Evolutionary conservation across 2,888 invertebrate species (phyloP).

Genomic region (Aporophyla nigra): DNA sequence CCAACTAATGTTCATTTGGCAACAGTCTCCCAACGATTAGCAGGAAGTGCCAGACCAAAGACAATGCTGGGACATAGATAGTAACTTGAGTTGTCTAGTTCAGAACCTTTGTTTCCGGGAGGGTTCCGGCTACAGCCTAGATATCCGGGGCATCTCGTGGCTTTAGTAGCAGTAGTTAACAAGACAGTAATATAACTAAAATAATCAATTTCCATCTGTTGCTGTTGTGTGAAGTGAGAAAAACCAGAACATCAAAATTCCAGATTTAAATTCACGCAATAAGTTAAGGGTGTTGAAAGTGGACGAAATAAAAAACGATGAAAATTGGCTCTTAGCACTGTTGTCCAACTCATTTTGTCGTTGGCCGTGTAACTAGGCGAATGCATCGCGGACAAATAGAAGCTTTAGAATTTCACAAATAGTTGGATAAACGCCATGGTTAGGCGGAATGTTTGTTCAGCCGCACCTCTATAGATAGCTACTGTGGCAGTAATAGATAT

Average conservation of each 20-base stretch:
- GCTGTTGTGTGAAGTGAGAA: not conserved
- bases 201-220: not conserved
- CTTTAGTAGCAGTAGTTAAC: slow-evolving; percentile 3
- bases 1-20: slow-evolving; percentile 42
- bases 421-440: slow-evolving; percentile 66
- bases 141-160: slow-evolving; percentile 14
- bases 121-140: slow-evolving; percentile 2
- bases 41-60: slow-evolving; percentile 38
- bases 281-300: slow-evolving; percentile 17
- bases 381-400: slow-evolving; percentile 63
- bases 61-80: slow-evolving; percentile 37
- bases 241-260: not conserved
- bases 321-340: slow-evolving; percentile 52
- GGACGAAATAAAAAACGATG: slow-evolving; percentile 31
- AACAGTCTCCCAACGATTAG: slow-evolving; percentile 26
- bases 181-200: slow-evolving; percentile 8
- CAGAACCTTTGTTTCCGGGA: slow-evolving; percentile 27
- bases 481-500: not conserved
- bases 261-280: not conserved
- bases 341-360: slow-evolving; percentile 57
- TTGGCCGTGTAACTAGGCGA: slow-evolving; percentile 59
- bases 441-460: slow-evolving; percentile 58
- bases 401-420: slow-evolving; percentile 65
- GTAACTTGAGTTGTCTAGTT: slow-evolving; percentile 23
- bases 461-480: slow-evolving; percentile 8